Percentiles rank a stretch among this genome's conserved stretches.
Evolutionary conservation across 2,113 vertebrate species (phyloP).

Genomic region (Puntigrus tetrazona): DNA sequence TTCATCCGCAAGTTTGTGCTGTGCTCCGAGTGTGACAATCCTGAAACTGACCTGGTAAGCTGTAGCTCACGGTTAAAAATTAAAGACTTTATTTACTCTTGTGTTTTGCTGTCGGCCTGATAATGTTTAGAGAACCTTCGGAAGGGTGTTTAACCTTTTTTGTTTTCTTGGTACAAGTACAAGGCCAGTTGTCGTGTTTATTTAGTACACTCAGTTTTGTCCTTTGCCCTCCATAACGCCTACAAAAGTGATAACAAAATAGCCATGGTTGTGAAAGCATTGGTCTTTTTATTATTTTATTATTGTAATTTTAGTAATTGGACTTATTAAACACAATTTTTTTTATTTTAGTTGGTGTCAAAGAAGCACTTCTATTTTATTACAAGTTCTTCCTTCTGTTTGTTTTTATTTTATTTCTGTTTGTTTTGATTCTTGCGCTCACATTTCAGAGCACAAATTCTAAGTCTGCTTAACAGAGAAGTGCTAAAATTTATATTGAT

Average conservation of each 20-base stretch:
- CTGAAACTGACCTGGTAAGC: slow-evolving; percentile 96
- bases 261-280: not conserved
- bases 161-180: not conserved
- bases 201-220: slow-evolving; percentile 8
- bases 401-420: no score
- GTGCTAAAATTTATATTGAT: not conserved
- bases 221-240: not conserved
- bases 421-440: not conserved
- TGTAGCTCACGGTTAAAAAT: not conserved
- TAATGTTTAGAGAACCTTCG: not conserved
- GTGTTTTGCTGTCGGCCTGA: not conserved
- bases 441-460: not conserved
- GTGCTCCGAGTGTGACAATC: slow-evolving; percentile 99
- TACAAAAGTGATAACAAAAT: not conserved
- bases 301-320: not conserved
- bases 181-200: not conserved
- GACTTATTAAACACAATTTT: not conserved
- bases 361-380: not conserved
- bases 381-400: not conserved
- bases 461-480: not conserved
- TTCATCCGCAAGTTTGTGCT: slow-evolving; percentile 99
- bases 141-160: not conserved
- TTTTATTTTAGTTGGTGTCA: not conserved
- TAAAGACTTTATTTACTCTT: not conserved
- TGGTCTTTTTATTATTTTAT: not conserved